These are phyloP conservation scores for Neolamprologus brichardi DNA, from an alignment of 2,113 vertebrate genomes.

Conservation along the genomic window DNA sequence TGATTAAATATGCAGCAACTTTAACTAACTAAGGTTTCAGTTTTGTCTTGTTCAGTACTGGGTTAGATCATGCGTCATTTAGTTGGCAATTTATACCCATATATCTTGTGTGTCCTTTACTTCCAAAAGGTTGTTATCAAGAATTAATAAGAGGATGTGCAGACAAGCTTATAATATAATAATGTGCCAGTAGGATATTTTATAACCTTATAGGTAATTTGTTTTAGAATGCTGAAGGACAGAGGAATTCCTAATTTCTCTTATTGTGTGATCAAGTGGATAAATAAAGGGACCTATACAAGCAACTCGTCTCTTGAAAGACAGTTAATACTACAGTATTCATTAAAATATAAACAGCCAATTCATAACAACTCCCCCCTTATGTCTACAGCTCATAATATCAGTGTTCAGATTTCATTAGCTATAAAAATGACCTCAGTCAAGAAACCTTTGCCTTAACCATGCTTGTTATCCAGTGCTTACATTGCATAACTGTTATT, in stretches of 20 bases:
- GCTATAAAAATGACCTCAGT: not conserved
- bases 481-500: not conserved
- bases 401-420: not conserved
- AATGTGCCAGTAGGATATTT: not conserved
- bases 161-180: not conserved
- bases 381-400: not conserved
- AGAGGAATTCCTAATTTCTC: not conserved
- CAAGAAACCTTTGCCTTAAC: not conserved
- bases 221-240: not conserved
- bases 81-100: not conserved
- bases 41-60: not conserved
- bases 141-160: not conserved
- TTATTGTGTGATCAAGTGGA: not conserved
- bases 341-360: not conserved
- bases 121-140: not conserved
- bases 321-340: not conserved
- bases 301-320: not conserved
- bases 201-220: not conserved
- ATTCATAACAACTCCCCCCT: not conserved
- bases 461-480: not conserved
- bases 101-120: not conserved
- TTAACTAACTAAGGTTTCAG: not conserved
- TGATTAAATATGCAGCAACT: not conserved
- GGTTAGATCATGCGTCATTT: not conserved
- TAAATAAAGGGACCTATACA: not conserved